Conservation (phyloP, 2,888 invertebrate genomes). For the Cremastinae sp. region DNA sequence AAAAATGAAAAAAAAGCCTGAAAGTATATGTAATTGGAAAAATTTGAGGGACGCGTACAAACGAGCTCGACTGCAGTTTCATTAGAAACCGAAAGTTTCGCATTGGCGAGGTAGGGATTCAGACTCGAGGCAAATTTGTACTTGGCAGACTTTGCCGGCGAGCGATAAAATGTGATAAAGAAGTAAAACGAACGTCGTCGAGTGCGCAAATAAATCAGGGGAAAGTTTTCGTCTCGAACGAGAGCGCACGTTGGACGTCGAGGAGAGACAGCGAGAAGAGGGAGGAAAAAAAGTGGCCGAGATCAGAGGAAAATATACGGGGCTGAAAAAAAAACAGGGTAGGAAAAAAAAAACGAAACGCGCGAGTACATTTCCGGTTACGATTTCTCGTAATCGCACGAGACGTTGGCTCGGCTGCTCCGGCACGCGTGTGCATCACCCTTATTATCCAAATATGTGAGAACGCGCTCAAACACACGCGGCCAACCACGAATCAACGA, state of each 20-base stretch:
- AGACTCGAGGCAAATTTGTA: background rate
- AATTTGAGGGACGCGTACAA: no score
- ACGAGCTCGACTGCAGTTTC: background rate
- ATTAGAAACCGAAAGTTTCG: constrained; percentile 7
- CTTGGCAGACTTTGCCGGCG: no score
- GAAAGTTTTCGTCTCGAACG: constrained; percentile 19
- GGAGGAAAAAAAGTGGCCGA: constrained; percentile 5
- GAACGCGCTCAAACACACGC: constrained; percentile 9
- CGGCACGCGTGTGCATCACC: constrained; percentile 40
- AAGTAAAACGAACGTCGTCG: constrained; percentile 12
- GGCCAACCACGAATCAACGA: constrained; percentile 16
- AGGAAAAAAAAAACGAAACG: constrained; percentile 31
- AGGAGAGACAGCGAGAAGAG: background rate
- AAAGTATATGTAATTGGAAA: no score
- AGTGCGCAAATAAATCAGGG: constrained; percentile 18
- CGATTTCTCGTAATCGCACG: background rate
- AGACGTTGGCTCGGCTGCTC: constrained; percentile 36
- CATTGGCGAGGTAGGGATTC: background rate
- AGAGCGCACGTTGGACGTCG: background rate
- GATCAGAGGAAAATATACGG: constrained; percentile 26
- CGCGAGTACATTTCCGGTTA: constrained; percentile 20
- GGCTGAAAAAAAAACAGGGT: background rate
- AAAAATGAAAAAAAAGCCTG: no score
- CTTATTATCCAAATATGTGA: constrained; percentile 52
- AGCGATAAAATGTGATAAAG: constrained; percentile 14